A percentile compares a stretch with the other conserved stretches of the same genome.
Evolutionary conservation across 92 coral and sea anemone genomes (phyloP).

Genomic region (Palythoa caribaeorum): DNA sequence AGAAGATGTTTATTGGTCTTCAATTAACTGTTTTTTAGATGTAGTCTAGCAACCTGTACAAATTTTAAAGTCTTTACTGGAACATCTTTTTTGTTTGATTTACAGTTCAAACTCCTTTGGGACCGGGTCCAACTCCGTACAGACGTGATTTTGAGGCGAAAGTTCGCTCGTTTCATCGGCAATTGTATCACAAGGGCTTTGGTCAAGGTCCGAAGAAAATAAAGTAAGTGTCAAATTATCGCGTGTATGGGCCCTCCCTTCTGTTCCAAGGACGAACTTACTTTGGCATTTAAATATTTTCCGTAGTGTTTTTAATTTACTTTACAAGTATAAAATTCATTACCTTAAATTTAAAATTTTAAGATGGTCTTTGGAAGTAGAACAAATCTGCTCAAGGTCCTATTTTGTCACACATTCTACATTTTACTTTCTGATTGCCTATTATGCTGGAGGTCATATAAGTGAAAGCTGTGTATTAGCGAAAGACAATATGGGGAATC

Average conservation of each 20-base stretch:
- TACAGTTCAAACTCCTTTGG: slow-evolving; percentile 51
- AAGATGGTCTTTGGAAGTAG: no score
- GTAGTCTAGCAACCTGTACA: no score
- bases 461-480: no score
- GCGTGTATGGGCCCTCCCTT: not conserved
- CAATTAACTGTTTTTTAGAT: no score
- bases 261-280: not conserved
- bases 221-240: slow-evolving; percentile 68
- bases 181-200: slow-evolving; percentile 89
- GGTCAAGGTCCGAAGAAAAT: slow-evolving; percentile 98
- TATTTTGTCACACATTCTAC: no score
- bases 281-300: not conserved
- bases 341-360: no score
- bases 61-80: no score
- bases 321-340: not conserved
- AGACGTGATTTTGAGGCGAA: slow-evolving; percentile 99
- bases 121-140: slow-evolving; percentile 95
- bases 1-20: no score
- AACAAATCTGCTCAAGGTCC: no score
- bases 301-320: not conserved
- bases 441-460: no score
- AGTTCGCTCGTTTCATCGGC: slow-evolving; percentile 98
- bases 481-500: no score
- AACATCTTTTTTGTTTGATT: not conserved
- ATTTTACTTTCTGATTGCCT: no score